Evolutionary conservation across 2,797 vertebrate genomes (phyloP), one percentile per base, ranked within the genome.

Genomic region (Sciurus carolinensis): DNA sequence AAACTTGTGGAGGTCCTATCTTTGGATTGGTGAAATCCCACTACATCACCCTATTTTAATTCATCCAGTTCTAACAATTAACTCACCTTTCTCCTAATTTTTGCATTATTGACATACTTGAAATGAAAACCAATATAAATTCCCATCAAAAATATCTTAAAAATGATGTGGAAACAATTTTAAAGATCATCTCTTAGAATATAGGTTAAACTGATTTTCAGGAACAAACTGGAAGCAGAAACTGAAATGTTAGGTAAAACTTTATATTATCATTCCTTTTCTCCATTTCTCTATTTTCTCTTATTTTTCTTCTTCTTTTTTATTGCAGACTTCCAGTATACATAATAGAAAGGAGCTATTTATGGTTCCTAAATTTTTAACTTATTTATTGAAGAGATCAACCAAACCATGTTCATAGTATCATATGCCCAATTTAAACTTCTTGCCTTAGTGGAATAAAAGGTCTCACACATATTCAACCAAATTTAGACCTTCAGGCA

Each of bases 101-200:
- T 54, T 83, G 7, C 79, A 79, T 81, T 91, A 36, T 79, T 77
- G 33, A 15, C 7, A 91, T 3, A 83, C 22, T 76, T 17, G 94
- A 77, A 76, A 7, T 69, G 13, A 85, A 96, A 97, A 92, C 20
- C 62, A 84, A 75, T 44, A 76, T 44, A 76, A 84, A 85, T 64
- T 0, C 6, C 18, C 33, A 69, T 30, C 22, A 44, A 52, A 57
- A 83, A 91, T 64, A 84, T 11, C 42, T 87, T 75, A 66, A 80
- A 67, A 62, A 77, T 88, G 73, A 85, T 3, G 24, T 87, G 1
- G 36, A 57, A 79, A 75, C 30, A 20, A 66, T 64, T 87, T 80
- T 52, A 81, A 77, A 84, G 33, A 24, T 77, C 22, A 72, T 89
- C 52, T 82, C 30, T 89, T 96, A 18, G 73, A 85, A 54, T 88